Evolutionary conservation across 2,797 vertebrate genomes (phyloP).

Genomic region (Hipposideros larvatus): DNA sequence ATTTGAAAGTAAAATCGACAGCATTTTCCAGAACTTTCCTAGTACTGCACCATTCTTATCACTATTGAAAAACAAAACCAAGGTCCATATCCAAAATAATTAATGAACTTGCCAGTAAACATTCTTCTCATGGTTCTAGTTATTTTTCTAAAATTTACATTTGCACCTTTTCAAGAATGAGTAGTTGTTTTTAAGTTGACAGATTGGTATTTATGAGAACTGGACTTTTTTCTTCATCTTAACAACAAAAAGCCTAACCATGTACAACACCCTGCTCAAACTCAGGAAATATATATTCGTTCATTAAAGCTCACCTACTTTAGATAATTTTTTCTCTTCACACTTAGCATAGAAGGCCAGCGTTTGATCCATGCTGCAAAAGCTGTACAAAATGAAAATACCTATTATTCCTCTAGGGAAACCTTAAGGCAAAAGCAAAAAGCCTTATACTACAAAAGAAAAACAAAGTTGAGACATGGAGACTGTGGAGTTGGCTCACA

Average conservation of each 20-base stretch:
- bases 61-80: slow-evolving; percentile 68
- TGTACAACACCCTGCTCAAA: slow-evolving; percentile 63
- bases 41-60: slow-evolving; percentile 72
- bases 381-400: slow-evolving; percentile 71
- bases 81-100: slow-evolving; percentile 77
- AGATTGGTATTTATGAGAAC: slow-evolving; percentile 51
- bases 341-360: slow-evolving; percentile 65
- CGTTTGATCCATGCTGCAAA: slow-evolving; percentile 73
- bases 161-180: slow-evolving; percentile 67
- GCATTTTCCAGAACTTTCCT: slow-evolving; percentile 68
- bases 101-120: slow-evolving; percentile 73
- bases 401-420: neutral
- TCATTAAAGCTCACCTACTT: slow-evolving; percentile 74
- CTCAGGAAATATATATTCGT: slow-evolving; percentile 76
- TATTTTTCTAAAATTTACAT: slow-evolving; percentile 60
- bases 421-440: slow-evolving; percentile 69
- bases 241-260: slow-evolving; percentile 51
- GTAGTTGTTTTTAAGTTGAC: neutral
- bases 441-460: slow-evolving; percentile 36
- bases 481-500: slow-evolving; percentile 38
- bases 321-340: slow-evolving; percentile 60
- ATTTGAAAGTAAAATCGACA: slow-evolving; percentile 83
- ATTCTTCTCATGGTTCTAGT: slow-evolving; percentile 52
- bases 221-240: slow-evolving; percentile 57
- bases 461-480: slow-evolving; percentile 50